Evolutionary conservation across 37 sponge, comb jelly and placozoan species (phyloP).

Genomic region (Geodia barretti): DNA sequence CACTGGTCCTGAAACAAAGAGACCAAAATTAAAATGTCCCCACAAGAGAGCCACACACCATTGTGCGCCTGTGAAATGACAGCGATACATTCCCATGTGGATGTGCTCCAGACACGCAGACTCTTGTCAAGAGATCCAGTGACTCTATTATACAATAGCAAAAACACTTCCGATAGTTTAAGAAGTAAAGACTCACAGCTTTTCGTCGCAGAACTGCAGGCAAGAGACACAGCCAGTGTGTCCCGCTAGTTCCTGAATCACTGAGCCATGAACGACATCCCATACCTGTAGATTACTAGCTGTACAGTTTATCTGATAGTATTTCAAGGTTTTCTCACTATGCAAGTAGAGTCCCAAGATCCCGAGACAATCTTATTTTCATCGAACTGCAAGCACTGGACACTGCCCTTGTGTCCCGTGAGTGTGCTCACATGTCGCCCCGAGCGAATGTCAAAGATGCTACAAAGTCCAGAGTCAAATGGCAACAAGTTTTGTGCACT

Average conservation of each 20-base stretch:
- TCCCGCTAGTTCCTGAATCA: constrained; percentile 41
- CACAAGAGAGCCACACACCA: too few species aligned
- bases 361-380: constrained; percentile 74
- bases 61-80: constrained; percentile 60
- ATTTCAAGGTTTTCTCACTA: constrained; percentile 38
- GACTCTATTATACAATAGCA: constrained; percentile 42
- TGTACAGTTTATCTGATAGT: neutral
- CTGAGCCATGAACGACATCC: constrained; percentile 63
- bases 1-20: constrained; percentile 38
- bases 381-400: constrained; percentile 84
- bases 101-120: constrained; percentile 73
- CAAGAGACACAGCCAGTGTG: constrained; percentile 80
- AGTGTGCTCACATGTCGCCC: constrained; percentile 54
- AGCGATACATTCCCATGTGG: constrained; percentile 48
- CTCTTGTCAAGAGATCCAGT: constrained; percentile 82
- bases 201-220: constrained; percentile 52
- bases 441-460: constrained; percentile 70
- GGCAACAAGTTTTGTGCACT: neutral
- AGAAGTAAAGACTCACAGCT: constrained; percentile 37
- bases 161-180: neutral
- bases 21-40: too few species aligned
- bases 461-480: neutral
- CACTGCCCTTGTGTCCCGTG: constrained; percentile 81
- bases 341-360: constrained; percentile 83
- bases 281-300: constrained; percentile 53